These are phyloP conservation scores for Battus philenor DNA, from an alignment of 1,140 invertebrate species.

Conservation along the genomic window DNA sequence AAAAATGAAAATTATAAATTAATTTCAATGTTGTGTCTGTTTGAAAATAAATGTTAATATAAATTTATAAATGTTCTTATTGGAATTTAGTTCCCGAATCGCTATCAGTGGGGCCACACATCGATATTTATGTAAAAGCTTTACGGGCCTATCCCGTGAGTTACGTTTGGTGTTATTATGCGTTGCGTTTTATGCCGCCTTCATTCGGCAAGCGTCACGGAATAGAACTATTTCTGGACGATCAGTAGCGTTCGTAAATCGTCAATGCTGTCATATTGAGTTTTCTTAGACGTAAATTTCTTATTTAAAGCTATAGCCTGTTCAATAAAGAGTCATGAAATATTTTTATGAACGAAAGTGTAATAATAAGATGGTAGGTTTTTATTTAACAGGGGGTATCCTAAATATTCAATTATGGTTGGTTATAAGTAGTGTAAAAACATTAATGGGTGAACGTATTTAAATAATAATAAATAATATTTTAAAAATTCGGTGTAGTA, in stretches of 20 bases:
- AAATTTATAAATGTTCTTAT: too few species aligned
- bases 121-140: slow-evolving; percentile 43
- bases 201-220: slow-evolving; percentile 47
- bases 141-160: slow-evolving; percentile 50
- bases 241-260: slow-evolving; percentile 57
- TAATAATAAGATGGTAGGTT: too few species aligned
- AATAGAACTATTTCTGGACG: slow-evolving; percentile 54
- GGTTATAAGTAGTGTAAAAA: too few species aligned
- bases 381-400: too few species aligned
- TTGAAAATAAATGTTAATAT: too few species aligned
- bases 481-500: too few species aligned
- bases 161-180: slow-evolving; percentile 53
- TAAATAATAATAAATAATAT: too few species aligned
- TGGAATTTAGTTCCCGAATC: slow-evolving; percentile 15
- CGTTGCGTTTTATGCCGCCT: slow-evolving; percentile 51
- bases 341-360: too few species aligned
- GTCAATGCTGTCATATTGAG: slow-evolving; percentile 51
- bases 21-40: too few species aligned
- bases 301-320: slow-evolving; percentile 27
- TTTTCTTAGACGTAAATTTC: slow-evolving; percentile 53
- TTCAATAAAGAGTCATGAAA: slow-evolving; percentile 21
- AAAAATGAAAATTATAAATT: too few species aligned
- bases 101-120: slow-evolving; percentile 20
- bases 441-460: too few species aligned
- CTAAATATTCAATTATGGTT: too few species aligned